Base-by-base conservation (phyloP, 2,888 invertebrate species). In the Fissipunctia ypsillon region DNA sequence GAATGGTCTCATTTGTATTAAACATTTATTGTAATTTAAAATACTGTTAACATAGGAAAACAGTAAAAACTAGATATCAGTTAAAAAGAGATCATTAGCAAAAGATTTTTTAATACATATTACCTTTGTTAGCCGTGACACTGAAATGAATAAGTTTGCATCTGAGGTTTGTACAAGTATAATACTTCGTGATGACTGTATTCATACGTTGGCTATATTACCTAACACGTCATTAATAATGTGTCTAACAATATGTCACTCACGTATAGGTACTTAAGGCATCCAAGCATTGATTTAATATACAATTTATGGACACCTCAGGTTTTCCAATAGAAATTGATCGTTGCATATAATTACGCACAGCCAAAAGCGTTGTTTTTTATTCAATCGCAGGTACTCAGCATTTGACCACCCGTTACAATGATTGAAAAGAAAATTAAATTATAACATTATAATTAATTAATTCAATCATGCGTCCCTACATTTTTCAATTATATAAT, bases 1-100 rank as follows among this genome's bases (percentile, higher is more conserved):
- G 89, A 92, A 93, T 92, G 92, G 85, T 90, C 87, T 86, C 83
- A 81, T 86, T 80, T 85, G 81, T 85, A 81, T 75, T 86, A 19
- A 64, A 84, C 14, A 56, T 54, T 81, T 67, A 71, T 76, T 77
- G 69, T 73, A 68, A 52, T 80, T 75, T 81, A 57, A 76, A 76
- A 60, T 81, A 81, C 84, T 59, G 63, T 66, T 64, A 81, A 81
- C 77, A 50, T 54, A 81, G 9, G 52, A 35, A 25, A 81, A 84
- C 76, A 81, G 84, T 81, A 63, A 63, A 50, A 52, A 67, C 60
- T 41, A 41, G 19, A 59, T 74, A 73, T 73, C 43, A 64, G 67
- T 52, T 80, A 61, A 84, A 69, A 66, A 59, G 81, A 81, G 81
- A 81, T 81, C 84, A 76, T 71, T 76, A 71, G 76, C 81, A 81